Conservation (phyloP, 2,888 invertebrate genomes). For the Siphlonurus alternatus region DNA sequence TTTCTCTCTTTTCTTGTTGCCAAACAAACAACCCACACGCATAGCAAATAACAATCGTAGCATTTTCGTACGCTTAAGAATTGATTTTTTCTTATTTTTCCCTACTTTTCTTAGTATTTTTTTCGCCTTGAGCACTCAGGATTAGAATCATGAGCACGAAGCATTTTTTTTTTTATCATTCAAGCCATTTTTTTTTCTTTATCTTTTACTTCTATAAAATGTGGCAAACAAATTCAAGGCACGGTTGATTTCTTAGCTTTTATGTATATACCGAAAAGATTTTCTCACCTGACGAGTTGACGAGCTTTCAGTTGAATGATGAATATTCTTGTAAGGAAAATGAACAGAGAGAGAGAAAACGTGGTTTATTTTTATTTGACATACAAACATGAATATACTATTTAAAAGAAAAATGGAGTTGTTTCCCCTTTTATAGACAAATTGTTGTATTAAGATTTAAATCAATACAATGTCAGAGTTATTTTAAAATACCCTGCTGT, state of each 20-base stretch:
- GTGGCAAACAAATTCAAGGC: neutral
- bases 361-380: too few relatives aligned
- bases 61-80: neutral
- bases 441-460: too few relatives aligned
- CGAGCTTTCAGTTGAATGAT: neutral
- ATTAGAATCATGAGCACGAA: neutral
- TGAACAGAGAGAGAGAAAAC: too few relatives aligned
- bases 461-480: too few relatives aligned
- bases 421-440: too few relatives aligned
- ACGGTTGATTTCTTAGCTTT: neutral
- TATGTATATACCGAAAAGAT: neutral
- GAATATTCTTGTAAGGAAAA: neutral
- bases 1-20: neutral
- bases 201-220: neutral
- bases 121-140: neutral
- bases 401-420: too few relatives aligned
- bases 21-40: neutral
- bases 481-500: too few relatives aligned
- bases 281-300: neutral
- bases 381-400: too few relatives aligned
- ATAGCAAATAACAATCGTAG: neutral
- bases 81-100: neutral
- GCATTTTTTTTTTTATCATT: neutral
- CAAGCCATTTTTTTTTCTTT: neutral
- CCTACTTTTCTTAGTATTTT: neutral